phyloP scores from a whole-genome alignment of 2,888 invertebrate species.

The Nephrotoma flavescens region DNA sequence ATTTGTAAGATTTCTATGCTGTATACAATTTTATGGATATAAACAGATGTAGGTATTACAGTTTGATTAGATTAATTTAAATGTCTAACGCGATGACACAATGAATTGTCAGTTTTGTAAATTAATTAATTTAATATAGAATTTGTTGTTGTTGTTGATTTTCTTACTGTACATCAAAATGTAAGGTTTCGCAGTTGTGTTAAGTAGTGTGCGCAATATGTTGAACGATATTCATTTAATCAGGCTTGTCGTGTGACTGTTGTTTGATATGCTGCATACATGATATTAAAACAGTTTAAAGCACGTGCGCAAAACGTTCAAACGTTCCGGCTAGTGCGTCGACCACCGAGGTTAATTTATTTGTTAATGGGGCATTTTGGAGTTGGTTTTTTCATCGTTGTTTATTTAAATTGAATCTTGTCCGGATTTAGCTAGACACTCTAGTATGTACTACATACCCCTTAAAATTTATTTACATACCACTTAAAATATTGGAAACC shows the following conservation, averaged over 20 bases:
- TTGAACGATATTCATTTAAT: not conserved
- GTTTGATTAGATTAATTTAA: not conserved
- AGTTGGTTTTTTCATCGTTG: too few relatives aligned
- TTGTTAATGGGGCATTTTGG: too few relatives aligned
- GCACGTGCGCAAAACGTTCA: too few relatives aligned
- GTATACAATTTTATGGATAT: not conserved
- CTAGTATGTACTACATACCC: too few relatives aligned
- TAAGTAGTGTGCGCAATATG: not conserved
- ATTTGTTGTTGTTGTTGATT: not conserved
- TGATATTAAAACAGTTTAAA: too few relatives aligned
- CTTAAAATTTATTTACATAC: too few relatives aligned
- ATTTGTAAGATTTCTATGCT: not conserved
- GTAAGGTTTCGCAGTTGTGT: not conserved
- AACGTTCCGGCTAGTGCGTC: too few relatives aligned
- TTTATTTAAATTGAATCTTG: too few relatives aligned
- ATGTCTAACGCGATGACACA: not conserved
- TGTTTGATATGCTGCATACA: too few relatives aligned
- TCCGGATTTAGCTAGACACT: too few relatives aligned
- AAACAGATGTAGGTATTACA: not conserved
- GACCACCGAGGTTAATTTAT: too few relatives aligned
- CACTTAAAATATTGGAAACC: too few relatives aligned
- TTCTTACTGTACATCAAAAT: not conserved
- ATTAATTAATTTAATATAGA: not conserved
- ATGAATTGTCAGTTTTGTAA: not conserved
- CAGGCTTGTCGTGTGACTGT: not conserved